Conservation (phyloP, 2,113 vertebrate species). For the Todiramphus saurophagus region DNA sequence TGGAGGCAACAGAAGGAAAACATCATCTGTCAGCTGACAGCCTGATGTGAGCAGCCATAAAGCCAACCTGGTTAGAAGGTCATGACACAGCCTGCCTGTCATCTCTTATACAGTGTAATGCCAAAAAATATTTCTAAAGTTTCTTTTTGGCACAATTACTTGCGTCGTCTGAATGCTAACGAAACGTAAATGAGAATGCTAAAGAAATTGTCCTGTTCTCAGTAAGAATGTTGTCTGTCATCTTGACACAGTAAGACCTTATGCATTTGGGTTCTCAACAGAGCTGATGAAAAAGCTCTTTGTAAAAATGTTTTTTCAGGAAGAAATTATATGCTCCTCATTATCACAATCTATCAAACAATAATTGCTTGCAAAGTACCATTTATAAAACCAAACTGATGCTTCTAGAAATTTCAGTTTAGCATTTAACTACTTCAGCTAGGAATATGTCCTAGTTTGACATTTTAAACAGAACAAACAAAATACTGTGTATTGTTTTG, state of each 20-base stretch:
- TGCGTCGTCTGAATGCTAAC: neutral
- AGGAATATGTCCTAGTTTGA: neutral
- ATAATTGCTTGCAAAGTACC: neutral
- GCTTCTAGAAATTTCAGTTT: neutral
- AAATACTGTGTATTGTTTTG: neutral
- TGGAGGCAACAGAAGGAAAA: neutral
- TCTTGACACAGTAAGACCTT: neutral
- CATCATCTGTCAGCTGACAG: neutral
- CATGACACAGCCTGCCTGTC: neutral
- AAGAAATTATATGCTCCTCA: neutral
- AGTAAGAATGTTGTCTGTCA: neutral
- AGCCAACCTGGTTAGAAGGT: neutral
- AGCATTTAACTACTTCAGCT: neutral
- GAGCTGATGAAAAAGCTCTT: neutral
- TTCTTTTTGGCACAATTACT: neutral
- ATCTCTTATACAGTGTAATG: neutral
- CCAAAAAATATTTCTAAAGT: neutral
- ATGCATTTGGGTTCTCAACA: neutral
- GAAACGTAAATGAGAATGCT: neutral
- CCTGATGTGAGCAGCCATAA: neutral
- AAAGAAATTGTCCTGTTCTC: neutral
- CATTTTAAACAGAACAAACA: neutral
- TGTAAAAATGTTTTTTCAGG: neutral
- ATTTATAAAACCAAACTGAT: neutral
- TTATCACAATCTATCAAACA: neutral